Conservation (phyloP, 2,797 vertebrate species). For the Xenopus petersii region DNA sequence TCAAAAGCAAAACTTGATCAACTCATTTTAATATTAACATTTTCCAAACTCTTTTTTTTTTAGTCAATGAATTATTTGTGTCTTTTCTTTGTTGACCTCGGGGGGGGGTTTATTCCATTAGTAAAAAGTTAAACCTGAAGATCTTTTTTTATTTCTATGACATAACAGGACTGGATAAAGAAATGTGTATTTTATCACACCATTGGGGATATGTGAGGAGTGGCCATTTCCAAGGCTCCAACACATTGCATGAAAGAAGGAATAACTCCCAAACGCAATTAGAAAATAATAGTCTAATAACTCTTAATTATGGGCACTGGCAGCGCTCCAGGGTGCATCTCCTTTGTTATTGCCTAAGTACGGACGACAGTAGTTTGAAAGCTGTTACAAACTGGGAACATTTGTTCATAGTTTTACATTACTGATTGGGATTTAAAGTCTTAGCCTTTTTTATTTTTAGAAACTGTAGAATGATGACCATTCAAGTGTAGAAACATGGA, state of each 20-base stretch:
- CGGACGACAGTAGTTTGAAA: slow-evolving; percentile 32
- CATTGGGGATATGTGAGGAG: slow-evolving; percentile 24
- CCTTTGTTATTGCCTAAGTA: slow-evolving; percentile 36
- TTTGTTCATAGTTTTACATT: slow-evolving; percentile 22
- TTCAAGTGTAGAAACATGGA: background rate
- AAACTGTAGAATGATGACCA: slow-evolving; percentile 17
- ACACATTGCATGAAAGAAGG: slow-evolving; percentile 30
- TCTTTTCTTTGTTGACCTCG: too few relatives aligned
- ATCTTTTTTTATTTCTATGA: background rate
- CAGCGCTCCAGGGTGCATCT: slow-evolving; percentile 29
- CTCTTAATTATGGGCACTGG: slow-evolving; percentile 45
- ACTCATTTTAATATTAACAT: too few relatives aligned
- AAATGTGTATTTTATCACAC: slow-evolving; percentile 36
- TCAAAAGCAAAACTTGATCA: too few relatives aligned
- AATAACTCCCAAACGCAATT: slow-evolving; percentile 45
- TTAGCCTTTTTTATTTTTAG: background rate
- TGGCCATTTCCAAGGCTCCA: slow-evolving; percentile 12
- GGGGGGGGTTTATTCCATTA: too few relatives aligned
- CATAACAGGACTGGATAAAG: background rate
- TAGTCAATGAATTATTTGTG: too few relatives aligned
- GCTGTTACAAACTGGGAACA: slow-evolving; percentile 25
- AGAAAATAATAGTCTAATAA: slow-evolving; percentile 45
- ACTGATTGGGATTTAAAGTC: slow-evolving; percentile 11
- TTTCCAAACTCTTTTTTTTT: too few relatives aligned
- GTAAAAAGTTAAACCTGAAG: too few relatives aligned